Conservation (phyloP, 2,797 vertebrate genomes). For the Tragelaphus eurycerus region DNA sequence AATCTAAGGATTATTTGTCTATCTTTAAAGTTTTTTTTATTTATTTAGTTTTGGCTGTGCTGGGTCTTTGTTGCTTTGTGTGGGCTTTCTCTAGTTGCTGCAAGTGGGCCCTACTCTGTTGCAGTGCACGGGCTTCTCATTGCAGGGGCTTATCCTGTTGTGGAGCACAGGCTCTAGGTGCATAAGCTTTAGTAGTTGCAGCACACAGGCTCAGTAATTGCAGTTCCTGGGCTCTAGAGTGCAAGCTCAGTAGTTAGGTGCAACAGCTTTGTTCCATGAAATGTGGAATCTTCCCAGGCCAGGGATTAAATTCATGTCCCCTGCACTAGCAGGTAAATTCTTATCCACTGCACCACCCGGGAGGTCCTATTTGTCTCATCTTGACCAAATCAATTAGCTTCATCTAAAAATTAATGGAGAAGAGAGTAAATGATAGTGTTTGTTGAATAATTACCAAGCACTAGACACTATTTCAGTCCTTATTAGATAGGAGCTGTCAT, state of each 20-base stretch:
- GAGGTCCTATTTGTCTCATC: not conserved
- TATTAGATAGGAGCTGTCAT: not conserved
- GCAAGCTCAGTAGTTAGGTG: not conserved
- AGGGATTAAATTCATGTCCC: not conserved
- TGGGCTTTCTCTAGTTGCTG: not conserved
- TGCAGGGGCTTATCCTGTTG: not conserved
- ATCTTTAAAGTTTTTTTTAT: not conserved
- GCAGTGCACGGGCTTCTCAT: rapidly evolving
- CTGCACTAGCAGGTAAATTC: not conserved
- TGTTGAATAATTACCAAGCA: not conserved
- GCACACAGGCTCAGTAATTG: not conserved
- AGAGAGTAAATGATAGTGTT: not conserved
- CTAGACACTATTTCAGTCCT: not conserved
- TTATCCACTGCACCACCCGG: not conserved
- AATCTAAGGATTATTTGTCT: not conserved
- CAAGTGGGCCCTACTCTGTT: not conserved
- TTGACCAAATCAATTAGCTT: not conserved
- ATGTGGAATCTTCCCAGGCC: not conserved
- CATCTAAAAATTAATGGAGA: not conserved
- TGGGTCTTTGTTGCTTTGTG: not conserved
- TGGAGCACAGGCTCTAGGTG: not conserved
- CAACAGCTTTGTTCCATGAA: not conserved
- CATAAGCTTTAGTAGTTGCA: not conserved
- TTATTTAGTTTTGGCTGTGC: not conserved
- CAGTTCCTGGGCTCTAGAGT: not conserved